Conservation (phyloP, 2,113 vertebrate species). For the Rhabdomys dilectus region DNA sequence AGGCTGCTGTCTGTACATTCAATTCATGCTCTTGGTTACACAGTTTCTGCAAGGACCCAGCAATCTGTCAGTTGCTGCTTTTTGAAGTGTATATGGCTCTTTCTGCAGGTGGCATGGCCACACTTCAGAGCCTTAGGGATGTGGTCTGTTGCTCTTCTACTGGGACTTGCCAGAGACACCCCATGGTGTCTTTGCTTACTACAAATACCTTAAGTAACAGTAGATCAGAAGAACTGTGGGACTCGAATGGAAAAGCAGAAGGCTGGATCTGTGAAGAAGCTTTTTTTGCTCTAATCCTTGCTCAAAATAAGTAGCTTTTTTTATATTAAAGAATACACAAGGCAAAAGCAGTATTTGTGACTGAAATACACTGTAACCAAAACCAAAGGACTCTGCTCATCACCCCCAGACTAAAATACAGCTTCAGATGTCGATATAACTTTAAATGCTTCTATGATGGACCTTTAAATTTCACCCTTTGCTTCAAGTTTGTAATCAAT, state of each 20-base stretch:
- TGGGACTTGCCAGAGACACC: neutral
- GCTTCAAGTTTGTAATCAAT: neutral
- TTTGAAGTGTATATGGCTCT: neutral
- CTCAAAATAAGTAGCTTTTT: neutral
- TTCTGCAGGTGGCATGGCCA: slow-evolving; percentile 13
- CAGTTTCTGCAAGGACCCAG: neutral
- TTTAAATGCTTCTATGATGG: neutral
- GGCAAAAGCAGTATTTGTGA: neutral
- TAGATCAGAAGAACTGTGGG: neutral
- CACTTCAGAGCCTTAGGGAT: neutral
- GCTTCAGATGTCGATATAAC: neutral
- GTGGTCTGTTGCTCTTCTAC: neutral
- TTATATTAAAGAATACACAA: neutral
- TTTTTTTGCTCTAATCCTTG: slow-evolving; percentile 16
- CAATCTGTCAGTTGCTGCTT: neutral
- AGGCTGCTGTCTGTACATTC: neutral
- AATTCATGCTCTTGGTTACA: neutral
- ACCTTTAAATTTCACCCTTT: neutral
- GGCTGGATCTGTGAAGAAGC: neutral
- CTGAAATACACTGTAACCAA: neutral
- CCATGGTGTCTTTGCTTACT: slow-evolving; percentile 18
- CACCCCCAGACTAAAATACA: neutral
- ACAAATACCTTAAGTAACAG: slow-evolving; percentile 52
- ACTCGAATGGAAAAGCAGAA: slow-evolving; percentile 11
- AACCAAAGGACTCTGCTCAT: neutral